These are phyloP conservation scores for Glaucopsyche alexis DNA, from an alignment of 2,888 invertebrate species.

Conservation along the genomic window DNA sequence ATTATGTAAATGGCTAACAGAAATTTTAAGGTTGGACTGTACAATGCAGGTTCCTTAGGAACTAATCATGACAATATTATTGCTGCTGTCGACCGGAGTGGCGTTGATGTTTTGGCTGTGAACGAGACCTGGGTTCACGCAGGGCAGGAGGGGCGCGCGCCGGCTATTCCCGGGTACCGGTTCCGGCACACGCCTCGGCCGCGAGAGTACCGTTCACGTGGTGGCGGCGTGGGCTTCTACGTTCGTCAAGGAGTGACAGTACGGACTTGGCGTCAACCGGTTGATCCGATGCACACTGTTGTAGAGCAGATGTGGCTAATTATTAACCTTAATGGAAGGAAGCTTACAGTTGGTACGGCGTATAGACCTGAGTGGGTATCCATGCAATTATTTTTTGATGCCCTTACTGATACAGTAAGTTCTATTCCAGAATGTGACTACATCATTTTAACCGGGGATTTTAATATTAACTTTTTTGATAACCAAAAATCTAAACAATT, in stretches of 20 bases:
- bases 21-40: constrained; percentile 1
- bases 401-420: not conserved
- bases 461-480: constrained; percentile 30
- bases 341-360: not conserved
- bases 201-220: not conserved
- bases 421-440: not conserved
- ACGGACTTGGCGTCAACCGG: not conserved
- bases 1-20: not conserved
- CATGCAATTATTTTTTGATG: not conserved
- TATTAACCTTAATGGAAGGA: not conserved
- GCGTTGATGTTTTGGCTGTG: not conserved
- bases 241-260: not conserved
- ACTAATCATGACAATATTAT: constrained; percentile 7
- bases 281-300: too few relatives aligned
- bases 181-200: not conserved
- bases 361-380: not conserved
- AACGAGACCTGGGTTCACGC: constrained; percentile 15
- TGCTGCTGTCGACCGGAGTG: not conserved
- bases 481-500: constrained; percentile 12
- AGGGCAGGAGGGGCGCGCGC: not conserved
- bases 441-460: constrained; percentile 34
- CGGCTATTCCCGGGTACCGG: not conserved
- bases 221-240: constrained; percentile 14
- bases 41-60: constrained; percentile 4
- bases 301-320: constrained; percentile 4